Conservation (phyloP, 2,888 invertebrate species). For the Chaetoderma sp. region DNA sequence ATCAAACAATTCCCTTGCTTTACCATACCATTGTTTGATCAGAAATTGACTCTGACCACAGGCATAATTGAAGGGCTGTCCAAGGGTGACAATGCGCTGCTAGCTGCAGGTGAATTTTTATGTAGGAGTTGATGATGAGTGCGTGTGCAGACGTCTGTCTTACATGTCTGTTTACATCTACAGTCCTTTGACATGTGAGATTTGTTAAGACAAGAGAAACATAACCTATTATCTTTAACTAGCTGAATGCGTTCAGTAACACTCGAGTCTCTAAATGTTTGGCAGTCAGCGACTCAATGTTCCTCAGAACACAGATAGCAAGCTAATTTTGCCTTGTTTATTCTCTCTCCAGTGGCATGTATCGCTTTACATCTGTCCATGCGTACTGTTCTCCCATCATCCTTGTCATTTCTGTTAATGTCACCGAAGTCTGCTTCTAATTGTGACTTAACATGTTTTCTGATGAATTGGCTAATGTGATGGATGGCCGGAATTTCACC, state of each 20-base stretch:
- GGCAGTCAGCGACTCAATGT: not conserved
- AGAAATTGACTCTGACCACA: not conserved
- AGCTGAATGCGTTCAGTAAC: not conserved
- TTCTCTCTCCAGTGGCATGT: not conserved
- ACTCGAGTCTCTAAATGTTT: not conserved
- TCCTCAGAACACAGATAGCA: not conserved
- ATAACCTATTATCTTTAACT: slow-evolving; percentile 4
- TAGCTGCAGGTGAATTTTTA: slow-evolving; percentile 1
- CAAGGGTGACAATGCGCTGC: slow-evolving; percentile 1
- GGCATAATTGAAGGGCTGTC: not conserved
- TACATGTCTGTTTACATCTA: slow-evolving; percentile 1
- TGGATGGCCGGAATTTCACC: slow-evolving; percentile 3
- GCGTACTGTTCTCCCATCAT: not conserved
- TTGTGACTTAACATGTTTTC: slow-evolving; percentile 4
- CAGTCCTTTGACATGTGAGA: slow-evolving; percentile 1
- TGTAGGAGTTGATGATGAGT: not conserved
- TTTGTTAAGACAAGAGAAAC: slow-evolving; percentile 11
- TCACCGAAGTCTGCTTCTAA: slow-evolving; percentile 24
- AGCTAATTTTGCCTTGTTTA: not conserved
- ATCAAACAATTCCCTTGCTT: not conserved
- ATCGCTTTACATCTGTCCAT: not conserved
- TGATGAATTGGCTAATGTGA: slow-evolving; percentile 12
- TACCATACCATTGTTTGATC: not conserved
- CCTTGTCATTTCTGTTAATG: not conserved
- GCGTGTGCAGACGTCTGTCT: not conserved